Base-by-base conservation (phyloP, 2,797 vertebrate genomes). In the Chelon auratus region DNA sequence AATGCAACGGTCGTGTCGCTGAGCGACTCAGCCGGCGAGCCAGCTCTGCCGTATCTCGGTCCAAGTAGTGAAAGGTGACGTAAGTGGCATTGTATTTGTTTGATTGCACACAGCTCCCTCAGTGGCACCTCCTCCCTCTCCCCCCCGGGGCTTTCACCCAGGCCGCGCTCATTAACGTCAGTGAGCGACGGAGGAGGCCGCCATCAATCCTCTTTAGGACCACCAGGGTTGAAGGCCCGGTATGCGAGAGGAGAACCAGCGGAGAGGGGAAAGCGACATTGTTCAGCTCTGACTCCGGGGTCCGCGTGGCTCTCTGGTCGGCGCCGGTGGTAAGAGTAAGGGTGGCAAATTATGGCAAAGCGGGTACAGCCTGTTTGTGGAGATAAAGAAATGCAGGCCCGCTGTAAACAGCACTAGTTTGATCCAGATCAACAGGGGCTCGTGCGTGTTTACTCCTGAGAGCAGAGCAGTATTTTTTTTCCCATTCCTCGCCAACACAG, bases 121-220 rank as follows among this genome's bases (percentile, higher is more conserved):
- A 15, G 22, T 45, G 39, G 62, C 15, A 1, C 36, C 61, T 60
- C 57, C 65, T 36, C 68, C 42, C 47, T 61, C 20, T 2, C 50
- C 68, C 37, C 43, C 62, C 15, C 3, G 40, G 4, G 14, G 37
- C 78, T 84, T 86, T 90, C 75, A 78, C 62, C 72, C 69, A 60
- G 64, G 54, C 66, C 39, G 63, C n/a, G 9, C 78, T 83, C 82
- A 91, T 91, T 91, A 82, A 81, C 82, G 81, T 80, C 87, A 74
- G 64, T 3, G 60, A 68, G 79, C 89, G 85, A 93, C 80, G 83
- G 80, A 92, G 62, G 74, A 68, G 61, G 67, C 48, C 9, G 17
- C 45, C 76, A 89, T 92, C 84, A 71, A 87, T 88, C 81, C 60
- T 60, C 73, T 72, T 60, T 18, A 77, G 67, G 90, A 92, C 91